Base-by-base conservation (phyloP, 2,888 invertebrate genomes). In the Mycalesis mineus region DNA sequence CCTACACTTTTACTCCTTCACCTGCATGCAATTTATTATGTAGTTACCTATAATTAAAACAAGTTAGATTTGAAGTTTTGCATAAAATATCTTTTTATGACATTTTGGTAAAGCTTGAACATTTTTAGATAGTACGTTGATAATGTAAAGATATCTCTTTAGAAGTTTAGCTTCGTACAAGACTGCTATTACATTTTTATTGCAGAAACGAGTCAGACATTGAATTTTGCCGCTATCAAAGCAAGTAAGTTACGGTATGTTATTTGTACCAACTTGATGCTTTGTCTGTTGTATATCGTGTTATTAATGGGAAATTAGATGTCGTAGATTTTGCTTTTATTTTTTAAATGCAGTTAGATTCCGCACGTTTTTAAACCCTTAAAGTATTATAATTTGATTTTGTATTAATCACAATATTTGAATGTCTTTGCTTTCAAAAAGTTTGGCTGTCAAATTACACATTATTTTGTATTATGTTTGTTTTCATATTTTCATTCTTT, bases 161-260 rank as follows among this genome's bases (percentile, higher is more conserved):
- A 58, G 15, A 57, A 50, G 58, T 59, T 58, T 60, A 57, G 65
- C 60, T 62, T 65, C 61, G 65, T 62, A 65, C 64, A 61, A 64
- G 64, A 62, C 60, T 64, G 64, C 61, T 63, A 61, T 64, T 65
- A 64, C 62, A 58, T 65, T 65, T 65, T 64, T 60, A 64, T 65
- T 65, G 44, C 65, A 65, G 65, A 62, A 64, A 65, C 65, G 64
- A 60, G 65, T 60, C 64, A 55, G 64, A 65, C 57, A 62, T 58
- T 57, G 48, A 58, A 59, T 58, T 55, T 58, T 65, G 61, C 64
- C 60, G 65, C 41, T 62, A 60, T 60, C 56, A 64, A 55, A 64
- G 60, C 61, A 65, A 62, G 65, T 65, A 65, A 65, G 65, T 65
- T 58, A 58, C 53, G 61, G 62, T 62, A 60, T 61, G 60, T 60